Base-by-base conservation (phyloP, 2,797 vertebrate species). In the Cirrhinus molitorella region DNA sequence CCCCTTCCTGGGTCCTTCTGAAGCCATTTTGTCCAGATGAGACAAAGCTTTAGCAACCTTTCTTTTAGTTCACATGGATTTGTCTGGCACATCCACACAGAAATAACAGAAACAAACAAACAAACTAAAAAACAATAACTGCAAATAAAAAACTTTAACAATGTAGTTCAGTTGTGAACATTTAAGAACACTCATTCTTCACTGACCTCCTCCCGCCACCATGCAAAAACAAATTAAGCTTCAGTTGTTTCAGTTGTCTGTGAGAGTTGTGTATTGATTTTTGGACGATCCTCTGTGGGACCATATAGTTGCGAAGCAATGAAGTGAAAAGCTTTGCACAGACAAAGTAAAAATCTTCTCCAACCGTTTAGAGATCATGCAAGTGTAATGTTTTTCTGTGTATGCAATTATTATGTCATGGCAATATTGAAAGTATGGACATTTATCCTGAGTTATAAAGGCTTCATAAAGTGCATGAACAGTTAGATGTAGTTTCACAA, bases 11-110 rank as follows among this genome's bases (percentile, higher is more conserved):
- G 55, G 79, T 85, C 85, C 87, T 89, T 86, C 90, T 88, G 90
- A 89, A 90, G 79, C 88, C 87, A 83, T 91, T 93, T 91, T 90
- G 90, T 87, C 73, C 86, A 81, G 87, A 71, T 81, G 87, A 87
- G 87, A 85, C 68, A 82, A 74, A 40, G 53, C 63, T 76, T 67
- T 82, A 19, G 70, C 61, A 77, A 31, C 19, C 28, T 7, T 75
- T 55, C 9, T 17, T 63, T 84, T 86, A 74, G 10, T 28, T 79
- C 19, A 49, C 79, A 59, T 86, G 31, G 43, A 84, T 80, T 84
- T 87, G 57, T 57, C 83, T 79, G 68, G 34, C 78, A 75, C 23
- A 66, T 83, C 65, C 63, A 70, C 5, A 34, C 77, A 66, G 47
- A 81, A 86, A 72, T 77, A 28, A 43, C 14, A 83, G 25, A 74